Conservation (phyloP, 2,113 vertebrate genomes). For the Anser brachyrhynchus region DNA sequence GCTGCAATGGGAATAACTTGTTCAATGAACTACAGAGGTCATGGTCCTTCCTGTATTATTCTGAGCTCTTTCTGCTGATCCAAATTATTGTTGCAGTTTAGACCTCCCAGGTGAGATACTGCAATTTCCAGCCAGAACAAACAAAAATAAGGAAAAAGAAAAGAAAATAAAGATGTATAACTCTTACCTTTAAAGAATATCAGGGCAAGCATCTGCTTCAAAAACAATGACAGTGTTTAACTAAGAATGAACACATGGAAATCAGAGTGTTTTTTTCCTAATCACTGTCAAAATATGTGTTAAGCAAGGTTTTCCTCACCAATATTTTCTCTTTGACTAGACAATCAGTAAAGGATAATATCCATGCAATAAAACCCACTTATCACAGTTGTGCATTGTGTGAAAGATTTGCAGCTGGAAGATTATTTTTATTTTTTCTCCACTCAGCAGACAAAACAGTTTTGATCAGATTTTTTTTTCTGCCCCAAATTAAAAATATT, state of each 20-base stretch:
- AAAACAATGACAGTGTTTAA: slow-evolving; percentile 21
- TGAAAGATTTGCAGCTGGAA: neutral
- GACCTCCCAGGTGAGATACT: neutral
- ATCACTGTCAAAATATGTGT: slow-evolving; percentile 39
- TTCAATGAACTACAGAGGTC: neutral
- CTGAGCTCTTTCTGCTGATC: slow-evolving; percentile 1
- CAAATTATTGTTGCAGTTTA: slow-evolving; percentile 12
- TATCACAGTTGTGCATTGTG: neutral
- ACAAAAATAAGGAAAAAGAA: slow-evolving; percentile 9
- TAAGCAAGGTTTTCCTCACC: neutral
- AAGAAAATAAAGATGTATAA: neutral
- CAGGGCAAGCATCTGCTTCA: slow-evolving; percentile 5
- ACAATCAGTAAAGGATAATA: slow-evolving; percentile 30
- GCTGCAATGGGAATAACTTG: neutral
- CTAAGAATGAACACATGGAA: neutral
- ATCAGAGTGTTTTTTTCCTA: neutral
- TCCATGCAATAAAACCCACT: neutral
- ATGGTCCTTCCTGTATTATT: neutral
- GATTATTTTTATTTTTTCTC: neutral
- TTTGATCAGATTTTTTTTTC: neutral
- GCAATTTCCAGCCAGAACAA: slow-evolving; percentile 26
- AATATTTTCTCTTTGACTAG: slow-evolving; percentile 23
- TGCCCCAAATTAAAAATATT: slow-evolving; percentile 9
- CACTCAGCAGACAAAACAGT: neutral
- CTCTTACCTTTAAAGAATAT: neutral